Evolutionary conservation across 2,888 invertebrate genomes (phyloP), one percentile per base, ranked within the genome.

Genomic region (Meteorus cinctellus): DNA sequence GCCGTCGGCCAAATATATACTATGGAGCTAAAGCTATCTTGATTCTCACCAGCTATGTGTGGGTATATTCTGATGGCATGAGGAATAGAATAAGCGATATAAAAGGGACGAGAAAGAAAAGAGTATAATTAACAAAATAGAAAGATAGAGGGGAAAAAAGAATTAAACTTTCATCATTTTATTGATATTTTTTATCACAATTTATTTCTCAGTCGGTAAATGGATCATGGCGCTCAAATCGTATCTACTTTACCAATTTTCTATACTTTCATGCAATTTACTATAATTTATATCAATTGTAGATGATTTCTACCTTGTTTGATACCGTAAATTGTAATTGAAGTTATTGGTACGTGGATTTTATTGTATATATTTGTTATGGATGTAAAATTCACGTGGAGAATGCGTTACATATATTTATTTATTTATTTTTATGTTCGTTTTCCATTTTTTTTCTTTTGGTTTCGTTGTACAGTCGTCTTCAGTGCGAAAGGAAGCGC

Each of bases 21-120:
- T 6, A 24, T 19, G 69, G 55, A 55, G 55, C 69, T 31, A 69
- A 69, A 69, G 31, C 55, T 69, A 69, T 55, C 69, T 34, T 34
- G 69, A 59, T 69, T 69, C 69, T 69, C 59, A 69, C 69, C 69
- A 41, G 69, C 55, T 69, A 55, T 69, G 31, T 68, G 48, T 48
- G n/a, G 16, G n/a, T n/a, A 74, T 41, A 41, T 41, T 41, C 41
- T 41, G 41, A 41, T 41, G 41, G 41, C 41, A 41, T 5, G 2
- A 41, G 12, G 8, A 41, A 41, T 41, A 41, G 41, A 41, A 41
- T 41, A 41, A 12, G 41, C 41, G 41, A 41, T 41, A 41, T 41
- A 41, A 41, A 12, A 41, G 12, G 41, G 41, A 12, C 8, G 41
- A 12, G 8, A 41, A 41, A 10, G 34, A 2, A 6, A 34, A 4